These are phyloP conservation scores for Lepisosteus oculatus DNA, from an alignment of 2,113 vertebrate species.

Conservation along the genomic window DNA sequence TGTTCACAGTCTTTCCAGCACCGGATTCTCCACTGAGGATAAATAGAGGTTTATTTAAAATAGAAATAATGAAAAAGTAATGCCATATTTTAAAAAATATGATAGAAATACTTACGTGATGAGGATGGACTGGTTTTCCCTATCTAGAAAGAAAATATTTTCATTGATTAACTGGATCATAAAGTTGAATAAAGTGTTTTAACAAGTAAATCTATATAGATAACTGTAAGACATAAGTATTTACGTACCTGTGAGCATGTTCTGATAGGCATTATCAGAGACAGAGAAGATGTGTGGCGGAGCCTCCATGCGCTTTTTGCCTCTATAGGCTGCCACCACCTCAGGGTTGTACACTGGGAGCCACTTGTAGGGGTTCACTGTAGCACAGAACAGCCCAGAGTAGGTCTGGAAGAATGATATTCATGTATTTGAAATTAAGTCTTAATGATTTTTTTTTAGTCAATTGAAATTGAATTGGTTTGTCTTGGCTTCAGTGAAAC, in stretches of 20 bases:
- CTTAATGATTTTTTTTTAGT: too few species aligned
- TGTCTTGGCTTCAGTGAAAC: too few species aligned
- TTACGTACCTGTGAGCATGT: constrained; percentile 63
- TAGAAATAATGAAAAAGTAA: not conserved
- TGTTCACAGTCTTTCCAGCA: constrained; percentile 60
- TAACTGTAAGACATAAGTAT: too few species aligned
- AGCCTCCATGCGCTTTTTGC: constrained; percentile 66
- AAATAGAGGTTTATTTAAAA: not conserved
- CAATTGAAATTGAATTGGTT: too few species aligned
- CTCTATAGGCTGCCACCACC: constrained; percentile 53
- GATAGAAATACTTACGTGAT: constrained; percentile 63
- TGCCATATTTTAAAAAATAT: not conserved
- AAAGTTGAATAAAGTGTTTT: too few species aligned
- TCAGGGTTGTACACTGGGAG: constrained; percentile 63
- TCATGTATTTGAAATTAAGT: too few species aligned
- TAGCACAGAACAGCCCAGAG: constrained; percentile 65
- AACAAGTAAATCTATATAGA: too few species aligned
- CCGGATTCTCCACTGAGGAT: constrained; percentile 61
- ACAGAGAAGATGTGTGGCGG: constrained; percentile 69
- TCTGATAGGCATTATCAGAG: constrained; percentile 67
- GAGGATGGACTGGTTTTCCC: constrained; percentile 74
- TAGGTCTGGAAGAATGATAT: constrained; percentile 46
- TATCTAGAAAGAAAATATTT: constrained; percentile 49
- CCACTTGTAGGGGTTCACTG: constrained; percentile 70
- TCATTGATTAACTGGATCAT: too few species aligned